A percentile compares a stretch with the other conserved stretches of the same genome.
Evolutionary conservation across 1,140 invertebrate genomes (phyloP).

Genomic region (Lordiphosa stackelbergi): DNA sequence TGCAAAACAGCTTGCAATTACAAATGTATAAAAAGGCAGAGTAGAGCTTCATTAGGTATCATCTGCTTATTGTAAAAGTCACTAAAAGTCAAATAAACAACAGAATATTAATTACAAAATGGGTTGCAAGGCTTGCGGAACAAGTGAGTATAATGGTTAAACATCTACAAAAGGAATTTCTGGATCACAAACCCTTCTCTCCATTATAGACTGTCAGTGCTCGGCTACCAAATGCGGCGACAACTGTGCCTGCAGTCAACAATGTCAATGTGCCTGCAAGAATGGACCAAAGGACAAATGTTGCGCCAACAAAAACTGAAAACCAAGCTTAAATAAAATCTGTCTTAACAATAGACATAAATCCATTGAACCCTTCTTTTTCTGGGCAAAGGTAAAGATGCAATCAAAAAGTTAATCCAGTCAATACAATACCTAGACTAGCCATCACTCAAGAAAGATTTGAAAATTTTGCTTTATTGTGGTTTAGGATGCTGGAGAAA

Average conservation of each 20-base stretch:
- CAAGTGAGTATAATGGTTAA: slow-evolving; percentile 31
- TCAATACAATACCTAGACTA: too few relatives aligned
- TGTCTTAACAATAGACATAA: too few relatives aligned
- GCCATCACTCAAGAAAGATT: too few relatives aligned
- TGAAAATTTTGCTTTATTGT: too few relatives aligned
- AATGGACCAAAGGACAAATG: slow-evolving; percentile 62
- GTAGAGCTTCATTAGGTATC: slow-evolving; percentile 15
- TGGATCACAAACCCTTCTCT: not conserved
- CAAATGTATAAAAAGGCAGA: slow-evolving; percentile 30
- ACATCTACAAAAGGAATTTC: not conserved
- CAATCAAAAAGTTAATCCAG: too few relatives aligned
- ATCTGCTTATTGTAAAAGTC: slow-evolving; percentile 1
- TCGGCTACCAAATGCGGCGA: slow-evolving; percentile 59
- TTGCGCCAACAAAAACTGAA: slow-evolving; percentile 43
- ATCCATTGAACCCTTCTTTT: too few relatives aligned
- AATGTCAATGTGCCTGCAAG: slow-evolving; percentile 57
- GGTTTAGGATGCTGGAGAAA: too few relatives aligned
- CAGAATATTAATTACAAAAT: slow-evolving; percentile 19
- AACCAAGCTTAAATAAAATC: not conserved
- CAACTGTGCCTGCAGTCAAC: slow-evolving; percentile 61
- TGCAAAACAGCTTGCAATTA: slow-evolving; percentile 29
- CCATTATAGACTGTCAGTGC: slow-evolving; percentile 50
- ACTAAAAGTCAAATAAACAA: not conserved
- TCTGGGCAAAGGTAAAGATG: too few relatives aligned
- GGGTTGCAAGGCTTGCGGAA: slow-evolving; percentile 63